Base-by-base conservation (phyloP, 2,113 vertebrate genomes). In the Psilopsiagon aurifrons region DNA sequence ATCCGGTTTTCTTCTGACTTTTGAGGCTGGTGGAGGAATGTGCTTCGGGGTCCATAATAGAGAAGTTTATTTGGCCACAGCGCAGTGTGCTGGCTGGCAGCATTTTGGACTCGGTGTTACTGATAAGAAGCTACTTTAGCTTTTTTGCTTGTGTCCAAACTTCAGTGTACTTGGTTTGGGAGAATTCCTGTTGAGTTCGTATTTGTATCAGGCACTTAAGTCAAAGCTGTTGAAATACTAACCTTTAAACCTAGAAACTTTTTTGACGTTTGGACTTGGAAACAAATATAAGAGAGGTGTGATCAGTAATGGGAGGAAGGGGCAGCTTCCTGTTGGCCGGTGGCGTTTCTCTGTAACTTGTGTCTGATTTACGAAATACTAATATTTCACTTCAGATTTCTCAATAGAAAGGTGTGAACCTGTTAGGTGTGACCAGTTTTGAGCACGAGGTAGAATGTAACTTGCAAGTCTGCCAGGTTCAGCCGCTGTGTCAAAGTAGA, bases 171-270 rank as follows among this genome's bases (percentile, higher is more conserved):
- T 62, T 60, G 13, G 6, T 41, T 70, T 80, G 39, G 49, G 22
- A 57, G 23, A 82, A 35, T 57, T 66, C 11, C 2, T 68, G 5
- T 41, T 41, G 7, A 62, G 1, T 25, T 1, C 71, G 5, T 29
- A 18, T 64, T 76, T 57, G 9, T 73, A 59, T 28, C 23, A 43
- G 17, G 8, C 0, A 0, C 11, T 54, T 80, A 4, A 24, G 0
- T 66, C 12, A 28, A 60, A 70, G 47, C 33, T 91, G 39, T 78
- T 84, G 35, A 47, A 88, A 60, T 37, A 25, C 69, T 90, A 43
- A 86, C 83, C 95, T 96, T 86, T 94, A 91, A 71, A 94, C 86
- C 47, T n/a, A 25, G 39, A 31, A 71, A 67, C 41, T 79, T 55
- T 29, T 13, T 83, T 77, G 84, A 54, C 31, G 15, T 91, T 76